Percentiles rank a stretch among this genome's conserved stretches.
Evolutionary conservation across 2,113 vertebrate genomes (phyloP).

Genomic region (Odontesthes bonariensis): DNA sequence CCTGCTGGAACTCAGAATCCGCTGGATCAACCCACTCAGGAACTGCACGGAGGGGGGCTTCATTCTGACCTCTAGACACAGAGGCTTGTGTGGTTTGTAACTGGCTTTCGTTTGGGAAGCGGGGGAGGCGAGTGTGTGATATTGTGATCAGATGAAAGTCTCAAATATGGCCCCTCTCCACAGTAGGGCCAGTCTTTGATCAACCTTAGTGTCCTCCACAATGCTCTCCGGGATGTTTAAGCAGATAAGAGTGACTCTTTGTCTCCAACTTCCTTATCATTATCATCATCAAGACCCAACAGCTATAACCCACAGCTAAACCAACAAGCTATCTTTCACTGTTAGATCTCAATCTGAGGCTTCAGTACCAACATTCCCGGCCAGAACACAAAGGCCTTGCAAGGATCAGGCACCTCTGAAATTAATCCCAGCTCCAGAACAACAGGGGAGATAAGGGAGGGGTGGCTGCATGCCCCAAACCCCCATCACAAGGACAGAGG

Average conservation of each 20-base stretch:
- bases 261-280: constrained; percentile 13
- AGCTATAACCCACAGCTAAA: constrained; percentile 7
- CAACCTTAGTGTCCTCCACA: constrained; percentile 34
- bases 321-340: constrained; percentile 12
- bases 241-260: constrained; percentile 35
- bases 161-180: constrained; percentile 57
- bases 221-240: constrained; percentile 34
- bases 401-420: constrained; percentile 62
- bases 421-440: constrained; percentile 64
- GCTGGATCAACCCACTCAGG: constrained; percentile 59
- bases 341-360: constrained; percentile 42
- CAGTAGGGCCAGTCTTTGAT: constrained; percentile 67
- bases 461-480: constrained; percentile 50
- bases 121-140: constrained; percentile 8
- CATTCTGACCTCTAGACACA: constrained; percentile 49
- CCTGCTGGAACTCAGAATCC: constrained; percentile 27
- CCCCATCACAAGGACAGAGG: constrained; percentile 48
- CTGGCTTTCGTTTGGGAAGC: constrained; percentile 14
- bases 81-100: constrained; percentile 4
- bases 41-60: constrained; percentile 46
- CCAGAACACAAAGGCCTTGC: constrained; percentile 55
- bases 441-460: constrained; percentile 57
- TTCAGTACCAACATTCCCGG: constrained; percentile 21
- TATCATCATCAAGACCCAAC: background rate
- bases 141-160: constrained; percentile 64